Base-by-base conservation (phyloP, 2,797 vertebrate genomes). In the Coracias cyanogaster region DNA sequence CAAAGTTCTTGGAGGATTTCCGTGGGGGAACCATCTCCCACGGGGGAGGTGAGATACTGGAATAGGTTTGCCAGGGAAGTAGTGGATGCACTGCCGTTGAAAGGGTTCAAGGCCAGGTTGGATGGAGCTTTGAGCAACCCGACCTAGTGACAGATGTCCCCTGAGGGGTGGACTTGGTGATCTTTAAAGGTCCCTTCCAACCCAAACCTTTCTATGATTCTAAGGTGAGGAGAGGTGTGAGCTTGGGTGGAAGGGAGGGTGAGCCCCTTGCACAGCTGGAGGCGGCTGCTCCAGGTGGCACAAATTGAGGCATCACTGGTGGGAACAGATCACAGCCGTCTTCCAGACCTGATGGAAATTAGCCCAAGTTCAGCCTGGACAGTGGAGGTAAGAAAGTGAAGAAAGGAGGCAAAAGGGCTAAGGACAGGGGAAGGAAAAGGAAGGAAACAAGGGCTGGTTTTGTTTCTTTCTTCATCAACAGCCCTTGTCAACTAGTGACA, bases 241-340 rank as follows among this genome's bases (percentile, higher is more conserved):
- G 28, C 16, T 19, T 20, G 26, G 39, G 45, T 12, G 20, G 39
- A 24, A 31, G 5, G 45, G 7, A 6, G 5, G 13, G 16, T 12
- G 28, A 57, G 43, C 19, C 24, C 1, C 1, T n/a, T 1, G 6
- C 8, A 16, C 49, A 16, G 41, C 2, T 0, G 3, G 33, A 33
- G 25, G 9, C 3, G 5, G 45, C 24, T 10, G 20, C 35, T 6
- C 2, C 3, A 12, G 31, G 8, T 6, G 60, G 31, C 49, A 35
- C 1, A 3, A 12, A 45, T 43, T 0, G 6, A 54, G 60, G 33
- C 29, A 7, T 6, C 14, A 3, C 24, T 1, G 66, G 52, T 55
- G 49, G 66, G 52, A 55, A 49, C 33, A 10, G 61, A 18, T 22
- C 21, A 3, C 8, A 7, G 31, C 11, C 2, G 2, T 14, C 39